Evolutionary conservation across 1,140 invertebrate genomes (phyloP).

Genomic region (Apis laboriosa): DNA sequence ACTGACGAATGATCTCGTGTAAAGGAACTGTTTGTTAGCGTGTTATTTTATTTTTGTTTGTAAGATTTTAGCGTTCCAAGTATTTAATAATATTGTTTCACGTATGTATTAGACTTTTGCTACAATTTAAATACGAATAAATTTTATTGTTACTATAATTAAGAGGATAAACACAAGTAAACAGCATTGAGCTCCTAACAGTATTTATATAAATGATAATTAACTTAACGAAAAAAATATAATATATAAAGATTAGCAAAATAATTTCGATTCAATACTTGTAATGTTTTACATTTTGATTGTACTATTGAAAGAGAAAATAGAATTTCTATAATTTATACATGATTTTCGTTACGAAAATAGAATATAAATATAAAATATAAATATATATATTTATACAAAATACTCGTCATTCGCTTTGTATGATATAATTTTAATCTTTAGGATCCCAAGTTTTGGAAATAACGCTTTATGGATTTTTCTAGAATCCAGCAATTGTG

Average conservation of each 20-base stretch:
- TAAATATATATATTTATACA: no score
- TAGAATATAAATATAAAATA: no score
- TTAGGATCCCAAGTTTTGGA: no score
- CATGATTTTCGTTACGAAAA: background rate
- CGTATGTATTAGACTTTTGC: background rate
- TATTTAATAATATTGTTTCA: background rate
- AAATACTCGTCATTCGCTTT: no score
- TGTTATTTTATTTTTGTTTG: slow-evolving; percentile 1
- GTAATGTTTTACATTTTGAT: background rate
- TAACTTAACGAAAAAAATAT: background rate
- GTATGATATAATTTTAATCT: no score
- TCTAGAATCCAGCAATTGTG: no score
- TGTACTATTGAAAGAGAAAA: no score
- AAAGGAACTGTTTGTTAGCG: slow-evolving; percentile 12
- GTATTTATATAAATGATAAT: slow-evolving; percentile 2
- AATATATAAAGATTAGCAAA: background rate
- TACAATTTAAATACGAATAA: slow-evolving; percentile 14
- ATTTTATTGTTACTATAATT: background rate
- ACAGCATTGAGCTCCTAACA: slow-evolving; percentile 20
- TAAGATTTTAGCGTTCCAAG: background rate
- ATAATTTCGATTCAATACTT: background rate
- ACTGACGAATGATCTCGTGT: slow-evolving; percentile 39
- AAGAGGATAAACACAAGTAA: background rate
- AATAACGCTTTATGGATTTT: no score
- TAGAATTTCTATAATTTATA: background rate